Evolutionary conservation across 2,797 vertebrate genomes (phyloP).

Genomic region (Acanthopagrus latus): DNA sequence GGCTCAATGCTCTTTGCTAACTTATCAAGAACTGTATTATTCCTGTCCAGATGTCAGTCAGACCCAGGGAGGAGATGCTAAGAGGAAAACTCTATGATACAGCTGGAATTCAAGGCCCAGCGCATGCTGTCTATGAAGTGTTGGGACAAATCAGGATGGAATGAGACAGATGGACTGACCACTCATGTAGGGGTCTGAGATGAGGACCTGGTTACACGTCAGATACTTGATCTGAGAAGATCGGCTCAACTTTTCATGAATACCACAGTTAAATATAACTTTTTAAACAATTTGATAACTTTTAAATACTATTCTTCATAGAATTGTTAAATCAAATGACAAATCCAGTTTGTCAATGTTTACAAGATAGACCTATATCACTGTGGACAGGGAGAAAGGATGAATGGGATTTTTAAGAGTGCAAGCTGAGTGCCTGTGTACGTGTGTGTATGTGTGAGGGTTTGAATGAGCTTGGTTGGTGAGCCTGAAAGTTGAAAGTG

Average conservation of each 20-base stretch:
- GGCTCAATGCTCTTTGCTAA: neutral
- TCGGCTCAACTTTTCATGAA: constrained; percentile 45
- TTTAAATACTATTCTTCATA: constrained; percentile 71
- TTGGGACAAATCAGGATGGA: constrained; percentile 44
- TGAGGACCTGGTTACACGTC: constrained; percentile 30
- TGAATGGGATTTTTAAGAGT: constrained; percentile 56
- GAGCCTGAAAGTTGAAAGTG: constrained; percentile 60
- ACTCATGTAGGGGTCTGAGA: constrained; percentile 17
- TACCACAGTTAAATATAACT: constrained; percentile 48
- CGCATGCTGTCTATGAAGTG: neutral
- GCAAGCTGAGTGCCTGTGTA: constrained; percentile 19
- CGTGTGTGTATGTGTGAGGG: neutral
- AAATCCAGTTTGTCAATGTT: constrained; percentile 80
- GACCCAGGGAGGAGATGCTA: constrained; percentile 94
- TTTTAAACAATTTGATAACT: constrained; percentile 71
- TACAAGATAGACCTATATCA: constrained; percentile 87
- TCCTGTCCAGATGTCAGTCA: constrained; percentile 92
- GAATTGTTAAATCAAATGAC: constrained; percentile 71
- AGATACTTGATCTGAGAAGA: constrained; percentile 25
- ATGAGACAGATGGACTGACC: constrained; percentile 26
- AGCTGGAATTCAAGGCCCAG: constrained; percentile 38
- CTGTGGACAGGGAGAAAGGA: constrained; percentile 82
- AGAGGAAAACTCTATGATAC: constrained; percentile 95
- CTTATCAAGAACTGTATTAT: constrained; percentile 25
- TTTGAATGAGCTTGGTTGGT: constrained; percentile 21